Conservation (phyloP, 2,888 invertebrate species). For the Vanessa cardui region DNA sequence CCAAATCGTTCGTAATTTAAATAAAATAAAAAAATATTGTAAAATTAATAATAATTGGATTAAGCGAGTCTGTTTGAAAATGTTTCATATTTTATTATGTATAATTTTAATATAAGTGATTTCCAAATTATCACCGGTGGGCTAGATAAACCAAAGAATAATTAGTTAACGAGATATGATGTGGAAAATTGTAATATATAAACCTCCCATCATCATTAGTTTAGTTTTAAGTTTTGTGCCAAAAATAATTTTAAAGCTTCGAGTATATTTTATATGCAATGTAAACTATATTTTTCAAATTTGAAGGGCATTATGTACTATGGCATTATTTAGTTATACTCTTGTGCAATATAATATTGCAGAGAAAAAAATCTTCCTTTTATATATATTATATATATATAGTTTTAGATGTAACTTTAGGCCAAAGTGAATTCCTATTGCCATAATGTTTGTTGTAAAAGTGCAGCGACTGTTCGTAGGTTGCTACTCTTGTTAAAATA, state of each 20-base stretch:
- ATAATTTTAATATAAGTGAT: constrained; percentile 57
- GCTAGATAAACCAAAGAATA: constrained; percentile 82
- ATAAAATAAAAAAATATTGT: constrained; percentile 36
- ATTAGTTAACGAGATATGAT: constrained; percentile 58
- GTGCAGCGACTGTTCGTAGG: constrained; percentile 41
- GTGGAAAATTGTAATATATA: constrained; percentile 74
- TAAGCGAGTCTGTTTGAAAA: constrained; percentile 60
- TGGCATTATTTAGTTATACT: constrained; percentile 60
- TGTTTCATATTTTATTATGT: constrained; percentile 65
- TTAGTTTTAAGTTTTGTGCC: constrained; percentile 67
- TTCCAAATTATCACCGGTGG: constrained; percentile 70
- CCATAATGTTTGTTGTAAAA: constrained; percentile 71
- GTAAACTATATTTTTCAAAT: constrained; percentile 63
- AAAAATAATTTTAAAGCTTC: constrained; percentile 69
- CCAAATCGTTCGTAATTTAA: constrained; percentile 29
- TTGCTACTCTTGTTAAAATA: constrained; percentile 66
- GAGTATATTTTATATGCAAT: constrained; percentile 54
- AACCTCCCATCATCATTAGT: constrained; percentile 58
- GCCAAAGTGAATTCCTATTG: constrained; percentile 79
- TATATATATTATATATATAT: constrained; percentile 23
- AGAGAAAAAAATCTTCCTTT: constrained; percentile 61
- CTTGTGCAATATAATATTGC: constrained; percentile 67
- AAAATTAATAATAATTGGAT: constrained; percentile 42
- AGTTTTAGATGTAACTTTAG: constrained; percentile 53
- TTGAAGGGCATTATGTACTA: constrained; percentile 71